Base-by-base conservation (phyloP, 2,113 vertebrate species). In the Bos javanicus region DNA sequence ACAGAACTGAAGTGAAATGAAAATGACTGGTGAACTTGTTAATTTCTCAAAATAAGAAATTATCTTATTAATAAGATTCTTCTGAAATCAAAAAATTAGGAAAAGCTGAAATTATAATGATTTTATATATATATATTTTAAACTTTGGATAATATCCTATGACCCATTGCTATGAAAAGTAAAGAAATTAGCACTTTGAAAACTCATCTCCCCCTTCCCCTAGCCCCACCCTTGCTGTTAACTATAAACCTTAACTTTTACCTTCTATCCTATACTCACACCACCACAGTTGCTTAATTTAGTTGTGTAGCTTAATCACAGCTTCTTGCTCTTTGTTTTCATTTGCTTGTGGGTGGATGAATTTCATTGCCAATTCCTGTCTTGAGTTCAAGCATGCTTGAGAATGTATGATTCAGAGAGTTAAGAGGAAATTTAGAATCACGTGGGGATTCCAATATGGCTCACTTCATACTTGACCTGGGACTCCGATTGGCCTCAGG, bases 31-130 rank as follows among this genome's bases (percentile, higher is more conserved):
- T 90, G 43, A 94, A 64, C 46, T 94, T 95, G 62, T 25, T 96
- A n/a, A 76, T 90, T 96, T 94, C 56, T 78, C 89, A 82, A 94
- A 92, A 57, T 48, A 95, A 86, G 50, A 43, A 54, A 50, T 46
- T 33, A 64, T 57, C 12, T 30, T 57, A 57, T 57, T 14, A 30
- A 25, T 36, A 88, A 62, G 64, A 80, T 60, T 60, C 57, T 90
- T 97, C 84, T 86, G 52, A 78, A 87, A 67, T 93, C 60, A 62
- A 86, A 93, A 81, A 50, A 30, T 81, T 54, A 74, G 39, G 23
- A 60, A 96, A 92, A 92, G 56, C 74, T 81, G 46, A 97, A 43
- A 60, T 8, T 43, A 7, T 87, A 67, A 39, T 86, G 36, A 92
- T 85, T 92, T 21, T 78, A 48, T 60, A 26, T 89, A 50, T 76